Evolutionary conservation across 2,113 vertebrate genomes (phyloP).

Genomic region (Emydocephalus ijimae): DNA sequence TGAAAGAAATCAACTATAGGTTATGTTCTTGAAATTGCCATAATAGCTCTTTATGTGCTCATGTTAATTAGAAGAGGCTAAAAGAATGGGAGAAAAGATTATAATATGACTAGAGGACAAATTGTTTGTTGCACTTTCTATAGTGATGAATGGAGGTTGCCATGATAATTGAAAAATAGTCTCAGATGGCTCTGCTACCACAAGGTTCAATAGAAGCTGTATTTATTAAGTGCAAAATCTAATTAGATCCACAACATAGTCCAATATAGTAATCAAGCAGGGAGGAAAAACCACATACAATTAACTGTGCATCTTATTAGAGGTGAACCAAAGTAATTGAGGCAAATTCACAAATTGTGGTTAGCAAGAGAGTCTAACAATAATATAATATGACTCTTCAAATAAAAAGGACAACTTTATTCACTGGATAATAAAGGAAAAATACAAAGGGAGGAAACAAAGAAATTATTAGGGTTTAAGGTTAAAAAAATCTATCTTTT

Average conservation of each 20-base stretch:
- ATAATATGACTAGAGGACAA: constrained; percentile 51
- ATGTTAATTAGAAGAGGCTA: constrained; percentile 56
- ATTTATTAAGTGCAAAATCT: constrained; percentile 42
- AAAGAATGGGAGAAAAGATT: constrained; percentile 43
- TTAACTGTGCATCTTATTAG: constrained; percentile 8
- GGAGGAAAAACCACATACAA: background rate
- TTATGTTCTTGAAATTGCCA: constrained; percentile 35
- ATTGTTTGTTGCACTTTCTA: constrained; percentile 33
- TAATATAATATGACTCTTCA: background rate
- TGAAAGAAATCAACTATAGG: constrained; percentile 12
- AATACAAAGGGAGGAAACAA: background rate
- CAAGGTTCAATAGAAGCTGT: constrained; percentile 47
- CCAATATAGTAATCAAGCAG: background rate
- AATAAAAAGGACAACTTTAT: background rate
- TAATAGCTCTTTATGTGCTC: constrained; percentile 46
- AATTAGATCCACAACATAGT: constrained; percentile 58
- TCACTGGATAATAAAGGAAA: background rate
- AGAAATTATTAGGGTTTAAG: background rate
- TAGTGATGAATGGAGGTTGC: constrained; percentile 48
- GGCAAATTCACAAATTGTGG: background rate
- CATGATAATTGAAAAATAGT: constrained; percentile 48
- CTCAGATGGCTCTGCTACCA: constrained; percentile 39
- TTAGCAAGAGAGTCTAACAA: constrained; percentile 28
- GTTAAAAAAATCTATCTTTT: background rate
- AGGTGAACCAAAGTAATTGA: constrained; percentile 7